phyloP scores from a whole-genome alignment of 2,888 invertebrate genomes.

The Apantesis nais region DNA sequence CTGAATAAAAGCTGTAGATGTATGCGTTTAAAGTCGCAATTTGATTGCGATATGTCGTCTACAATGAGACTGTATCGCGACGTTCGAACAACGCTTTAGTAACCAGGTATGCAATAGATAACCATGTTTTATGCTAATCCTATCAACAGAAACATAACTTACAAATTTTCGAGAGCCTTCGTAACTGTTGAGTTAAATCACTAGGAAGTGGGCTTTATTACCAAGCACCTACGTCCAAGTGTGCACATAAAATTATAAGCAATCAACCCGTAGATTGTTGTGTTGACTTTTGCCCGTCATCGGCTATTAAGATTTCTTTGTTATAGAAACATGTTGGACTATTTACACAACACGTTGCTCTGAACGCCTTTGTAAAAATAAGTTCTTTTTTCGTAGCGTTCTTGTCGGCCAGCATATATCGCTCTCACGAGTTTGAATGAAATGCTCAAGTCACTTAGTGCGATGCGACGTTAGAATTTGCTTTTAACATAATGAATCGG shows the following conservation, averaged over 20 bases:
- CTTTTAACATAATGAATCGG: constrained; percentile 75
- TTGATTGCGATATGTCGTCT: constrained; percentile 52
- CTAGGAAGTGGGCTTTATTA: constrained; percentile 64
- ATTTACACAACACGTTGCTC: constrained; percentile 83
- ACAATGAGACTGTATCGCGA: constrained; percentile 72
- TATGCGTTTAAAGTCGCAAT: constrained; percentile 61
- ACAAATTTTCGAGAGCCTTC: constrained; percentile 78
- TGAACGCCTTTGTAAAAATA: constrained; percentile 78
- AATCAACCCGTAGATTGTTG: constrained; percentile 83
- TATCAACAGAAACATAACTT: constrained; percentile 77
- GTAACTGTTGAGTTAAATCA: constrained; percentile 56
- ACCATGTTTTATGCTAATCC: constrained; percentile 82
- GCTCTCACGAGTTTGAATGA: constrained; percentile 81
- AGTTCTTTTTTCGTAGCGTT: constrained; percentile 72
- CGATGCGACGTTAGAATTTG: constrained; percentile 80
- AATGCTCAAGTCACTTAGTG: constrained; percentile 80
- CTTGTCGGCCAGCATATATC: constrained; percentile 74
- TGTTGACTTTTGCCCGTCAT: constrained; percentile 83
- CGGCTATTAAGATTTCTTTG: constrained; percentile 85
- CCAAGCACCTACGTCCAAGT: constrained; percentile 57
- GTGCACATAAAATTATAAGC: constrained; percentile 75
- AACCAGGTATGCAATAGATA: constrained; percentile 82
- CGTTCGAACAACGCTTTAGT: constrained; percentile 78
- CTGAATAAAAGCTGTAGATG: constrained; percentile 64
- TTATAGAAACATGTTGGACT: constrained; percentile 84